Evolutionary conservation across 2,888 invertebrate genomes (phyloP).

Genomic region (Schizaphis graminum): DNA sequence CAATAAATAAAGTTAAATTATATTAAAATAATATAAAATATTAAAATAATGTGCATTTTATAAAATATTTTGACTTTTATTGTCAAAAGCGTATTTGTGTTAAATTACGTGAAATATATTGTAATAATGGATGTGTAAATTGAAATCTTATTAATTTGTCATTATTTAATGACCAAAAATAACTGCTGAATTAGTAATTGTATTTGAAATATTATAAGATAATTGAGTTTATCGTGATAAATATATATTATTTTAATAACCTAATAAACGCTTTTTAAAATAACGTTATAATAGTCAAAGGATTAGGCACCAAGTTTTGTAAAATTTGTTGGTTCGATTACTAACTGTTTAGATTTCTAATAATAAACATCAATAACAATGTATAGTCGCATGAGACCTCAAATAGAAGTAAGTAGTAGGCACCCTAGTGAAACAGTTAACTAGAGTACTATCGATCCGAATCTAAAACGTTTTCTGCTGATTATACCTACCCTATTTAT

Average conservation of each 20-base stretch:
- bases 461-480: background rate
- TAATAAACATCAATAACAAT: constrained; percentile 30
- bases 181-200: background rate
- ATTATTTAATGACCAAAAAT: background rate
- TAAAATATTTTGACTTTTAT: background rate
- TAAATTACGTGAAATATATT: background rate
- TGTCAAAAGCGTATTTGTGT: background rate
- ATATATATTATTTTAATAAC: too few relatives aligned
- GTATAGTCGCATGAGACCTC: background rate
- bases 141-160: background rate
- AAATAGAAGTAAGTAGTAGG: background rate
- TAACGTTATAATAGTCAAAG: background rate
- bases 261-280: background rate
- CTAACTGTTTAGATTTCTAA: background rate
- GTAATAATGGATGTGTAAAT: background rate
- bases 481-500: background rate
- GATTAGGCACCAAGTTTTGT: background rate
- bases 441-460: background rate
- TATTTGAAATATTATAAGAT: background rate
- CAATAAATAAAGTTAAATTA: too few relatives aligned
- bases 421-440: background rate
- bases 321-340: background rate
- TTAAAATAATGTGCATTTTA: too few relatives aligned
- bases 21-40: too few relatives aligned
- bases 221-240: background rate